Evolutionary conservation across 2,113 vertebrate genomes (phyloP).

Genomic region (Regulus satrapa): DNA sequence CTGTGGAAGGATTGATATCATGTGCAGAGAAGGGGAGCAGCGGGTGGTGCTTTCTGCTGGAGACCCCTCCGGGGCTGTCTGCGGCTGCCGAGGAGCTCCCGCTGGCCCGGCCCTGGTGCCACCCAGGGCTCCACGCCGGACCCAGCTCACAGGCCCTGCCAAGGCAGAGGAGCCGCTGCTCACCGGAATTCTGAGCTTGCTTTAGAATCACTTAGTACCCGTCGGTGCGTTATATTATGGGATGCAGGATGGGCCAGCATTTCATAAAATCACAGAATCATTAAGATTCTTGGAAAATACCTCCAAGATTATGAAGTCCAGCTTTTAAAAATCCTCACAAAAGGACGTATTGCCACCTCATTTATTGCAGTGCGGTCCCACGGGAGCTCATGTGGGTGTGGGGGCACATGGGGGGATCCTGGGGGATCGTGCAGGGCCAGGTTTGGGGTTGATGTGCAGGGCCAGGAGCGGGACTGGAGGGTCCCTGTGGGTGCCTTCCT

Average conservation of each 20-base stretch:
- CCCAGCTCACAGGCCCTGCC: accelerated
- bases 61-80: neutral
- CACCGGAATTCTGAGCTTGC: neutral
- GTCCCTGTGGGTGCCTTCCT: neutral
- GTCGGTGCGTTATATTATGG: neutral
- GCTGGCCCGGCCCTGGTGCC: too few species aligned
- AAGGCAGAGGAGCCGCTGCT: neutral
- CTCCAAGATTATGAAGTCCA: neutral
- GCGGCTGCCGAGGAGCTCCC: too few species aligned
- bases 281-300: neutral
- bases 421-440: neutral
- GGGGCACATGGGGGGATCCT: neutral
- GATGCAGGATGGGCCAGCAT: neutral
- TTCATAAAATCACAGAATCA: neutral
- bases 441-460: neutral
- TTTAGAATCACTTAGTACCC: neutral
- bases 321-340: neutral
- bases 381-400: accelerated
- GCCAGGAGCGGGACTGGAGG: neutral
- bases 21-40: neutral
- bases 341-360: neutral
- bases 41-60: neutral
- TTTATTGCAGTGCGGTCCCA: neutral
- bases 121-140: too few species aligned
- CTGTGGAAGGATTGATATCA: neutral